phyloP scores from a whole-genome alignment of 2,888 invertebrate genomes.

The Cryptus viduatorius region DNA sequence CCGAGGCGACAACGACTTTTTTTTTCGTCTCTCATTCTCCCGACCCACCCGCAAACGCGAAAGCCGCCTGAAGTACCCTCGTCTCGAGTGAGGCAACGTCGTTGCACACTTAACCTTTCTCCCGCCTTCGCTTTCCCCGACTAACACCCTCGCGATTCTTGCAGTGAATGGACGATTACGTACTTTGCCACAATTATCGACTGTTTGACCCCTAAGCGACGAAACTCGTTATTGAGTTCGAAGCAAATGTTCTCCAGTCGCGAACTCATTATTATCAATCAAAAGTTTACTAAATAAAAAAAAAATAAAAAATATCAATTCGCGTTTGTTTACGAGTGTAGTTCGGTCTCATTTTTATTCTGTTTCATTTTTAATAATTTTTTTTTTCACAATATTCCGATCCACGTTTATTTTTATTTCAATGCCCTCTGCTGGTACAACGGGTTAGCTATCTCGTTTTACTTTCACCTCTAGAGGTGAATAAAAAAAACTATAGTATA shows the following conservation, averaged over 20 bases:
- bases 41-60: conserved; percentile 31
- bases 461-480: conserved; percentile 2
- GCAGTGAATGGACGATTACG: conserved; percentile 7
- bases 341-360: background rate
- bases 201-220: background rate
- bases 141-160: background rate
- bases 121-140: background rate
- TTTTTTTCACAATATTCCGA: conserved; percentile 5
- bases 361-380: background rate
- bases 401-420: conserved; percentile 2
- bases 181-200: conserved; percentile 17
- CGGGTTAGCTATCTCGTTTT: background rate
- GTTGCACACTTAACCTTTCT: conserved; percentile 19
- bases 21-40: conserved; percentile 22
- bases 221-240: background rate
- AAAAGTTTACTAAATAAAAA: background rate
- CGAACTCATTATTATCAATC: background rate
- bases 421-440: background rate
- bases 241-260: background rate
- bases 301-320: background rate
- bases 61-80: conserved; percentile 26
- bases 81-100: conserved; percentile 38
- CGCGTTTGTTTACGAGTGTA: background rate
- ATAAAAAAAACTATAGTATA: conserved; percentile 30
- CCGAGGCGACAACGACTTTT: conserved; percentile 12